Evolutionary conservation across 2,113 vertebrate genomes (phyloP), one percentile per base, ranked within the genome.

Genomic region (Oryzias curvinotus): DNA sequence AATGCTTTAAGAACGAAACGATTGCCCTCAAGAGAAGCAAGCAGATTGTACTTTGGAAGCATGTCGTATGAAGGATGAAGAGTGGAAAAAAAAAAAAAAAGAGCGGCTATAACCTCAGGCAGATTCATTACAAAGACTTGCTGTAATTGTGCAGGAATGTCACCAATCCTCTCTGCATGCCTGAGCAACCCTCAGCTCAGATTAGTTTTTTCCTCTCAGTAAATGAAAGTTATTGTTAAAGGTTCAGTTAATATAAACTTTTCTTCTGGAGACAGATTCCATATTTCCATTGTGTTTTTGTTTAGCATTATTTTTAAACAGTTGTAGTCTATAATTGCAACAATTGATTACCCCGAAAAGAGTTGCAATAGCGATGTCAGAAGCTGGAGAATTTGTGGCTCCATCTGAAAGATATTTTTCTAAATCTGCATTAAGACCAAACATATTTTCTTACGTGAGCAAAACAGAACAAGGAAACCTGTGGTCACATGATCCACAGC

Each of bases 101-200:
- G 4, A 14, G 53, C 5, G 0, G 15, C 45, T 51, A 21, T 70
- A 57, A 57, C 55, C 53, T 23, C 10, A 3, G 23, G 65, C 48
- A 61, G 42, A 57, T 26, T 30, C 69, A 68, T 80, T 65, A 63
- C 65, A 68, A 18, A 68, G 64, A 26, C 53, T 0, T 17, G 48
- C 53, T 25, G 52, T 65, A 64, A 80, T 74, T 54, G 70, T 8
- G 15, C 57, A 44, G 58, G 25, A 63, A 66, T 60, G 57, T 56
- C 21, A 4, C 49, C 49, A 56, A 49, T 48, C 30, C 16, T 43
- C 18, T 62, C 62, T 57, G 51, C 52, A 1, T 44, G 55, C 19
- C 59, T 72, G 69, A 63, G 25, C 14, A 14, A 80, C 13, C 51
- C 57, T 28, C 25, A 55, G 51, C 28, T 42, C 51, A 1, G 16